Conservation (phyloP, 2,113 vertebrate genomes). For the Ia io region DNA sequence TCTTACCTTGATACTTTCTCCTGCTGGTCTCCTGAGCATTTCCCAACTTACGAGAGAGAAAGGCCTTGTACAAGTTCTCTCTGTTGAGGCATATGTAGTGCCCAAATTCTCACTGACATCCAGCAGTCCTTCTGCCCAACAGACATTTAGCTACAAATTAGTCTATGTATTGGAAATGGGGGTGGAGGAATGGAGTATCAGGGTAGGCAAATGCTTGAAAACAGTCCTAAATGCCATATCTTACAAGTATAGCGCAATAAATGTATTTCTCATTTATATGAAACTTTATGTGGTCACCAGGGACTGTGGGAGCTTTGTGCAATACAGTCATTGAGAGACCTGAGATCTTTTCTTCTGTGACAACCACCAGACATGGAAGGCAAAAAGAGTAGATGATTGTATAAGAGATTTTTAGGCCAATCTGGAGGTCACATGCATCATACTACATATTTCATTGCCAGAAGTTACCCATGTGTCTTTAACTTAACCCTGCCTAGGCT, state of each 20-base stretch:
- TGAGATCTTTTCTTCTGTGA: not conserved
- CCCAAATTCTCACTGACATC: not conserved
- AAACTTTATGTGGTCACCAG: not conserved
- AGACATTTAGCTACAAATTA: not conserved
- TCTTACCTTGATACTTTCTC: not conserved
- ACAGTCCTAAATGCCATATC: not conserved
- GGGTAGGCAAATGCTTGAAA: not conserved
- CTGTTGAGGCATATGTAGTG: not conserved
- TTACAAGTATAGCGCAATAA: not conserved
- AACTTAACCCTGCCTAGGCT: not conserved
- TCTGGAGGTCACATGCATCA: not conserved
- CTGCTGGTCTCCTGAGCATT: not conserved
- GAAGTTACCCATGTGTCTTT: not conserved
- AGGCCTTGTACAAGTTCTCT: not conserved
- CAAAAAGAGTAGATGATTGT: not conserved
- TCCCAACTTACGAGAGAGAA: not conserved
- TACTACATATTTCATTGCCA: not conserved
- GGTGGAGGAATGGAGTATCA: not conserved
- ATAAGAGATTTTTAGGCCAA: not conserved
- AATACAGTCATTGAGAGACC: not conserved
- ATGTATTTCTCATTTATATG: not conserved
- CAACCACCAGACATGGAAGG: not conserved
- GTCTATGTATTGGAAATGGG: not conserved
- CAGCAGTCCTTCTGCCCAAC: not conserved
- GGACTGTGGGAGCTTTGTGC: not conserved